phyloP scores from a whole-genome alignment of 2,888 invertebrate genomes.

The Netelia melanura region DNA sequence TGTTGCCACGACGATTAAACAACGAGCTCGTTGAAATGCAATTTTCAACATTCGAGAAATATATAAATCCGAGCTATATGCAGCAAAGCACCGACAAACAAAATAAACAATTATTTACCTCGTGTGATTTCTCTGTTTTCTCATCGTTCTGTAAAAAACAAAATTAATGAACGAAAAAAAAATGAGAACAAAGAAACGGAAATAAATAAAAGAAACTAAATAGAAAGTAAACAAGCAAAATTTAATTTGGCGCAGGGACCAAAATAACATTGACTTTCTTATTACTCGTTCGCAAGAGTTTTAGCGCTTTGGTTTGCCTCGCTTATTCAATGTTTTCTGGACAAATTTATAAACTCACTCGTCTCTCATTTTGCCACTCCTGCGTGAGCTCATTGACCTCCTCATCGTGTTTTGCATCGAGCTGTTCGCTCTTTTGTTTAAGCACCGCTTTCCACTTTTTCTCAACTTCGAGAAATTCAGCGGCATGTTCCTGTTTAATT shows the following conservation, averaged over 20 bases:
- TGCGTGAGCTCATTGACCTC: conserved; percentile 81
- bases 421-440: conserved; percentile 77
- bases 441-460: conserved; percentile 80
- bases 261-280: background rate
- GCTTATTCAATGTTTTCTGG: conserved; percentile 56
- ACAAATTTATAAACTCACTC: conserved; percentile 76
- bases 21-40: too few relatives aligned
- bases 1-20: too few relatives aligned
- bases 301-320: background rate
- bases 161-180: conserved; percentile 39
- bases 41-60: background rate
- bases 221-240: conserved; percentile 42
- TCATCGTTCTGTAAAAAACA: conserved; percentile 72
- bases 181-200: conserved; percentile 17
- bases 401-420: conserved; percentile 79
- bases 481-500: conserved; percentile 77
- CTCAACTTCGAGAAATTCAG: conserved; percentile 80
- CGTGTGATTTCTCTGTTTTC: conserved; percentile 67
- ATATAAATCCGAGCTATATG: conserved; percentile 18
- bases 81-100: conserved; percentile 35
- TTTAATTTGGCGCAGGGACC: background rate
- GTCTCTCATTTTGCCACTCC: conserved; percentile 84
- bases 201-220: conserved; percentile 27
- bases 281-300: background rate
- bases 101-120: conserved; percentile 72